Evolutionary conservation across 2,888 invertebrate genomes (phyloP), one percentile per base, ranked within the genome.

Genomic region (Venusia cambrica): DNA sequence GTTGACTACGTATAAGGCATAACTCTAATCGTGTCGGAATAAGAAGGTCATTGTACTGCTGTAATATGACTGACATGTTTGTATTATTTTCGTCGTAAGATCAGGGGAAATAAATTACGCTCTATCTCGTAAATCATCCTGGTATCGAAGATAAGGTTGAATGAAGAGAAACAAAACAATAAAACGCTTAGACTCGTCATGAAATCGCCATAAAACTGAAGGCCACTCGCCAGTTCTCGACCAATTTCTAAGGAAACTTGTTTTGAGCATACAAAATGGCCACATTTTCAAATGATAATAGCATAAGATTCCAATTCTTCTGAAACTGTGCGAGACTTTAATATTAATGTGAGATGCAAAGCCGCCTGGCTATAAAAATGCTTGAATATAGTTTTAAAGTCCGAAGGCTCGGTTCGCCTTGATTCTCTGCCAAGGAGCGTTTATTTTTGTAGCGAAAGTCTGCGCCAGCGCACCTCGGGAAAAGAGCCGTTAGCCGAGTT

Each of bases 381-480:
- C 48, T 60, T 46, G 62, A 68, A 72, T 73, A 21, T 22, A 72
- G 63, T 72, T 74, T 24, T 73, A 67, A 69, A 73, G 64, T 44
- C 49, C 78, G 78, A 83, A 85, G 83, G 81, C 83, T 84, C 72
- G 75, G 70, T 73, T 84, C 73, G 75, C 73, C 75, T 84, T 84
- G 85, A 72, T 81, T 65, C 67, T 74, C 66, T 85, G 85, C 85
- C 85, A 85, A 84, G 81, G 81, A 81, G 73, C 71, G 66, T 81
- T 83, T 85, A 85, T 85, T 84, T 84, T 77, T 75, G 78, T 80
- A 81, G 78, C 80, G 80, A 81, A 81, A 81, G 80, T 81, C 65
- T 57, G 73, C 71, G 71, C 62, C 38, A 13, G 42, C 45, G 47
- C 46, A 43, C 37, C 57, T 62, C 67, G 24, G 72, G 75, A 71